Conservation (phyloP, 2,888 invertebrate genomes). For the Andrena hattorfiana region DNA sequence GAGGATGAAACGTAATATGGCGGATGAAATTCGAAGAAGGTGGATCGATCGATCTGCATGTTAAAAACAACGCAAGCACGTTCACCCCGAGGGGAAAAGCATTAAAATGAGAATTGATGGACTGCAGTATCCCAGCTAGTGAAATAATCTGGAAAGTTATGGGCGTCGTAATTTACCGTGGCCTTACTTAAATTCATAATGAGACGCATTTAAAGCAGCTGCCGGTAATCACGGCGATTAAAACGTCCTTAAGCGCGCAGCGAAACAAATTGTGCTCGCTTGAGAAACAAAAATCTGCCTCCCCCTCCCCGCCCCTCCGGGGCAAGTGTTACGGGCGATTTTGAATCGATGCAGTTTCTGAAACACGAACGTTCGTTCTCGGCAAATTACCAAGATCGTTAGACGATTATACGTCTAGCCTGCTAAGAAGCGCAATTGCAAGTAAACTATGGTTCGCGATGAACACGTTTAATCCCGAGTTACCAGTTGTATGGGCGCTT, state of each 20-base stretch:
- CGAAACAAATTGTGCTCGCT: slow-evolving; percentile 57
- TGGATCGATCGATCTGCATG: neutral
- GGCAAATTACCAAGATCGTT: slow-evolving; percentile 20
- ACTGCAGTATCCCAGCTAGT: slow-evolving; percentile 62
- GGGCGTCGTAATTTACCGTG: slow-evolving; percentile 72
- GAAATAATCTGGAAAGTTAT: slow-evolving; percentile 73
- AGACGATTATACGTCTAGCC: slow-evolving; percentile 10
- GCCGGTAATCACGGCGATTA: slow-evolving; percentile 79
- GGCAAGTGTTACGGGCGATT: slow-evolving; percentile 7
- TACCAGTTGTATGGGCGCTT: neutral
- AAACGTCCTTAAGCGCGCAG: slow-evolving; percentile 76
- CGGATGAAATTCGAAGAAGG: neutral
- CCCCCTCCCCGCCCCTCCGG: neutral
- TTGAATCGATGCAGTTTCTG: neutral
- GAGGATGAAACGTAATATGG: neutral
- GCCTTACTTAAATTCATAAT: slow-evolving; percentile 77
- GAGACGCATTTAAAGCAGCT: slow-evolving; percentile 79
- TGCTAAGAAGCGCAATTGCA: slow-evolving; percentile 16
- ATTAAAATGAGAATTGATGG: slow-evolving; percentile 73
- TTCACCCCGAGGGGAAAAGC: slow-evolving; percentile 34
- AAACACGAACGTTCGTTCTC: slow-evolving; percentile 22
- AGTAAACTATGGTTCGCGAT: slow-evolving; percentile 34
- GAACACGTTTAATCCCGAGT: slow-evolving; percentile 16
- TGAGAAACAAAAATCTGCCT: slow-evolving; percentile 31
- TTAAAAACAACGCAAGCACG: neutral